Conservation (phyloP, 2,113 vertebrate genomes). For the Meleagris gallopavo region DNA sequence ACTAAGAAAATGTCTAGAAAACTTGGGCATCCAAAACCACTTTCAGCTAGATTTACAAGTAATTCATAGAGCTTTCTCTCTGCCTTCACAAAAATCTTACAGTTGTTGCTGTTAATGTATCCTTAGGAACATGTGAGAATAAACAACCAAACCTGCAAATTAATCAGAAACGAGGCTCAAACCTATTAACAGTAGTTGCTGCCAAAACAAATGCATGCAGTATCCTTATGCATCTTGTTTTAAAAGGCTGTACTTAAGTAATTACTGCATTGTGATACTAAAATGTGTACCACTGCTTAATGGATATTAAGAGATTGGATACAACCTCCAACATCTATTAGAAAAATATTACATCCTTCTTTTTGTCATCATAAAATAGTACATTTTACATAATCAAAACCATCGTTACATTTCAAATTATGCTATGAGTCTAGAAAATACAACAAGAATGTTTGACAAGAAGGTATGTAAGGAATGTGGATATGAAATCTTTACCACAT, state of each 20-base stretch:
- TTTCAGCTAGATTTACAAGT: neutral
- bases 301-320: neutral
- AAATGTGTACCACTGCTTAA: neutral
- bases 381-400: slow-evolving; percentile 5
- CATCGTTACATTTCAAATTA: neutral
- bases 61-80: neutral
- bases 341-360: neutral
- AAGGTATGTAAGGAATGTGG: neutral
- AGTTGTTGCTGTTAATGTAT: neutral
- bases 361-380: neutral
- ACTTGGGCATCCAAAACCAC: neutral
- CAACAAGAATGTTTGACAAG: neutral
- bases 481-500: neutral
- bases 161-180: neutral
- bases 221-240: neutral
- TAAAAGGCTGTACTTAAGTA: neutral
- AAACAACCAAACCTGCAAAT: neutral
- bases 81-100: neutral
- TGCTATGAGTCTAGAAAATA: neutral
- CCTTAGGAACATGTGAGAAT: neutral
- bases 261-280: neutral
- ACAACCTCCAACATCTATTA: neutral
- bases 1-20: neutral
- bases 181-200: neutral
- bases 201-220: neutral